A percentile compares a stretch with the other conserved stretches of the same genome.
These are phyloP conservation scores for Polyergus mexicanus DNA, from an alignment of 1,140 invertebrate species.

Conservation along the genomic window DNA sequence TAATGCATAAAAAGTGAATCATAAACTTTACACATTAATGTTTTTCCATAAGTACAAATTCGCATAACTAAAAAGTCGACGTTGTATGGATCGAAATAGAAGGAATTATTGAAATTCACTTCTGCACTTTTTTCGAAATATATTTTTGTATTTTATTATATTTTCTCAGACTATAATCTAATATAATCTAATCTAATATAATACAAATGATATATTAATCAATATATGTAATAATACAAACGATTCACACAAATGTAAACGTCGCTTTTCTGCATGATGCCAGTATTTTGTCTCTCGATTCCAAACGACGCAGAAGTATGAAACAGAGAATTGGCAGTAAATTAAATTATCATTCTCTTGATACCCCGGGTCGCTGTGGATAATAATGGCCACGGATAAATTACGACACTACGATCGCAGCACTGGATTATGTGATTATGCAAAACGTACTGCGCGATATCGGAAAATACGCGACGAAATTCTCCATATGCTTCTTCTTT, in stretches of 20 bases:
- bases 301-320: conserved; percentile 26
- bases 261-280: neutral
- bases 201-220: conserved; percentile 6
- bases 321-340: conserved; percentile 58
- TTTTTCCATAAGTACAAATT: neutral
- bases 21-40: conserved; percentile 4
- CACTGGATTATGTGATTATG: conserved; percentile 57
- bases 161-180: neutral
- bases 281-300: conserved; percentile 47
- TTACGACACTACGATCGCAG: conserved; percentile 53
- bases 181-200: neutral
- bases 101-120: neutral
- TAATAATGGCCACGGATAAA: conserved; percentile 58
- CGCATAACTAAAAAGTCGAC: neutral
- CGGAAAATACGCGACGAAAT: conserved; percentile 57
- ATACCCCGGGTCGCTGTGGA: conserved; percentile 42
- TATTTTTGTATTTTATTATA: neutral
- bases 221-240: neutral
- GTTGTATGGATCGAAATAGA: neutral
- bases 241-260: conserved; percentile 28
- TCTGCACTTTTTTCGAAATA: neutral
- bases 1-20: neutral
- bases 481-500: conserved; percentile 55
- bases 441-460: conserved; percentile 56
- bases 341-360: conserved; percentile 63